A percentile compares a stretch with the other conserved stretches of the same genome.
These are phyloP conservation scores for Puma concolor DNA, from an alignment of 2,113 vertebrate genomes.

Conservation along the genomic window DNA sequence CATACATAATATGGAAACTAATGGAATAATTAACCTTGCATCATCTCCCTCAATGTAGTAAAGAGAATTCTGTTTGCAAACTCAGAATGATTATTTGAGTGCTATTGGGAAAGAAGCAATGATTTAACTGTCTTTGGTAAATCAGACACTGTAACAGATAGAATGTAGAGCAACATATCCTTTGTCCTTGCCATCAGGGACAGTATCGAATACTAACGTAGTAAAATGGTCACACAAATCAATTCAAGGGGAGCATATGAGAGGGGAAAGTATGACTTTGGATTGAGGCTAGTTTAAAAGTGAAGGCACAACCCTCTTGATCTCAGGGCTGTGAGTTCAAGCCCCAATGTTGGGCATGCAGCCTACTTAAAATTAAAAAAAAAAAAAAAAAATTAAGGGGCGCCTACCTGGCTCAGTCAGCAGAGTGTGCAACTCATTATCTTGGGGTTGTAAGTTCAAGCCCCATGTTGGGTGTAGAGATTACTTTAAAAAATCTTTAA, in stretches of 20 bases:
- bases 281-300: not conserved
- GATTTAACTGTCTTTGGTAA: not conserved
- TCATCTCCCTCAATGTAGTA: not conserved
- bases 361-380: not conserved
- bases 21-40: not conserved
- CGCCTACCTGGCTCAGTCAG: no score
- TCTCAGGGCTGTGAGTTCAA: not conserved
- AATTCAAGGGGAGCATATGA: not conserved
- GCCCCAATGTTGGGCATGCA: not conserved
- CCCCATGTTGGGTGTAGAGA: not conserved
- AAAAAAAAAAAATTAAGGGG: not conserved
- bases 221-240: not conserved
- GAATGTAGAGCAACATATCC: not conserved
- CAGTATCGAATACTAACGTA: not conserved
- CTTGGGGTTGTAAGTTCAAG: not conserved
- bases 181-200: not conserved
- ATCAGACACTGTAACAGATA: not conserved
- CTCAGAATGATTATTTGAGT: not conserved
- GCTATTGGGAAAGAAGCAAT: not conserved
- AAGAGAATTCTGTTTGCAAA: slow-evolving; percentile 38
- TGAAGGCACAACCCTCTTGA: not conserved
- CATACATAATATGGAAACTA: not conserved
- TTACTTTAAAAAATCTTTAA: not conserved
- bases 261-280: not conserved
- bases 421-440: not conserved